Evolutionary conservation across 2,113 vertebrate genomes (phyloP).

Genomic region (Colinus virginianus): DNA sequence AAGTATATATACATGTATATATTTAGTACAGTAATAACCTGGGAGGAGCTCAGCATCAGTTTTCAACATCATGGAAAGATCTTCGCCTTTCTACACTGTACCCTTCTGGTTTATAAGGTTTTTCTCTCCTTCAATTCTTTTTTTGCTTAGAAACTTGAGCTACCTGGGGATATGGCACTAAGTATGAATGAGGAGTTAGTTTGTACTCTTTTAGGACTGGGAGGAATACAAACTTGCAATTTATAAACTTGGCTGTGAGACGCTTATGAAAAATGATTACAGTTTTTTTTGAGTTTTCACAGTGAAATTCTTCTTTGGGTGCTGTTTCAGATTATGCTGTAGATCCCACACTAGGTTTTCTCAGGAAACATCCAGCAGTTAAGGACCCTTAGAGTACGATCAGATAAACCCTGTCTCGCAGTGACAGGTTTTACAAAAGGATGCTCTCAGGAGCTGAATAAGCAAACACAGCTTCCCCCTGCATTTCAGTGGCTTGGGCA

Average conservation of each 20-base stretch:
- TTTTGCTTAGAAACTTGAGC: background rate
- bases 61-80: background rate
- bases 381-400: background rate
- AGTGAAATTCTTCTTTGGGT: background rate
- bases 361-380: background rate
- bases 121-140: background rate
- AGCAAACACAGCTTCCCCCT: background rate
- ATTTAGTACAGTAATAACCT: background rate
- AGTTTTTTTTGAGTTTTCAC: background rate
- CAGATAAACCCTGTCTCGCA: background rate
- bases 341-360: background rate
- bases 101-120: rapidly evolving
- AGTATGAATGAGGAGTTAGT: background rate
- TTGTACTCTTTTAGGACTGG: background rate
- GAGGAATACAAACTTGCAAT: background rate
- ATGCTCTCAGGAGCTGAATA: background rate
- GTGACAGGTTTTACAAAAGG: background rate
- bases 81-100: background rate
- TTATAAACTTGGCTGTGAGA: background rate
- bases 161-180: background rate
- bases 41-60: background rate
- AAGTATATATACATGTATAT: background rate
- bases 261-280: background rate
- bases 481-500: background rate
- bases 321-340: background rate